A percentile compares a stretch with the other conserved stretches of the same genome.
Conservation (phyloP, 2,113 vertebrate species). For the Lonchura striata region DNA sequence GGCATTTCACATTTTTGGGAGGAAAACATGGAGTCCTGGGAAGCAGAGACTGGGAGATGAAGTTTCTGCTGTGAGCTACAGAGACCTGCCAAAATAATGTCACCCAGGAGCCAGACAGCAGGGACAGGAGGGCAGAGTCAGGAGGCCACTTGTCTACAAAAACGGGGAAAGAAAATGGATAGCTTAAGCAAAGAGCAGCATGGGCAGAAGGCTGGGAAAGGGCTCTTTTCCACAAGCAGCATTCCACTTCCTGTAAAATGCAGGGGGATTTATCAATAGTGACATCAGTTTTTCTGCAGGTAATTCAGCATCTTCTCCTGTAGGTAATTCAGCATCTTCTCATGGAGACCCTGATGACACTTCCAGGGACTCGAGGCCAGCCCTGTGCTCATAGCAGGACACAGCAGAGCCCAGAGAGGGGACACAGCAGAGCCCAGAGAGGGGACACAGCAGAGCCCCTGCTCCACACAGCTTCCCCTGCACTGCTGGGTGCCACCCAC, state of each 20-base stretch:
- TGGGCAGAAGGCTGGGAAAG: background rate
- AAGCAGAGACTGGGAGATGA: background rate
- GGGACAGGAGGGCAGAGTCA: background rate
- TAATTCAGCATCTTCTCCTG: background rate
- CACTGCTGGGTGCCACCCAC: background rate
- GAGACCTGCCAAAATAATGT: background rate
- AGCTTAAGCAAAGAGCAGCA: background rate
- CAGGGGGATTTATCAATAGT: background rate
- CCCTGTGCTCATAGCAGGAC: background rate
- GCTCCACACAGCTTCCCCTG: background rate
- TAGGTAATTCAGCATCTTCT: background rate
- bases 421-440: background rate
- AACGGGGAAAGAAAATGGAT: background rate
- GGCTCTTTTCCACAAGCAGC: background rate
- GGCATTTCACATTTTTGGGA: background rate
- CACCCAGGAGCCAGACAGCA: background rate
- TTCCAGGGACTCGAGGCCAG: background rate
- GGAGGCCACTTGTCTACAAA: background rate
- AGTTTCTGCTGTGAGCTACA: background rate
- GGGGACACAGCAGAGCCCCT: background rate
- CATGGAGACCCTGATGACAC: background rate
- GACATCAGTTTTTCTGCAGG: background rate
- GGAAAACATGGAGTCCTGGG: background rate
- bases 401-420: background rate
- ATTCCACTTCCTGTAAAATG: background rate